Base-by-base conservation (phyloP, 2,113 vertebrate genomes). In the Panthera tigris region DNA sequence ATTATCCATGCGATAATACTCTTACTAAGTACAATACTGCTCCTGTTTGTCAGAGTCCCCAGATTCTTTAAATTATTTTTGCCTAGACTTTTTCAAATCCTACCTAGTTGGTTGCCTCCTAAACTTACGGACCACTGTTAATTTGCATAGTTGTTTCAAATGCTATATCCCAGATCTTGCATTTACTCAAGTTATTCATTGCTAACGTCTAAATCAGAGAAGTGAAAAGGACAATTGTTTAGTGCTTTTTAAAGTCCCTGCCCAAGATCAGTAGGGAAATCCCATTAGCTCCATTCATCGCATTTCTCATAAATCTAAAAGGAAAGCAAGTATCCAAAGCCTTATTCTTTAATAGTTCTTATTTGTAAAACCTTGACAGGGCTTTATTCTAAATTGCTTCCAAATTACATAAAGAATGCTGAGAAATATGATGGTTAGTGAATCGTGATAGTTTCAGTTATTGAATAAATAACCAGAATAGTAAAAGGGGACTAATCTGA, bases 261-360 rank as follows among this genome's bases (percentile, higher is more conserved):
- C 97, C 92, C 96, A 97, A 91, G 96, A 98, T 98, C 97, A 97
- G 98, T 97, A 96, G 97, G 96, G 97, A 99, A 99, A 98, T 98
- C 97, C 91, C 94, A 82, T 98, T 98, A 98, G 87, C 96, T 97
- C 97, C 96, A 98, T 98, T 98, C 97, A 97, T 73, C 36, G 79
- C 96, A 94, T 96, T 85, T 97, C 97, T 97, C 97, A 98, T 97
- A 97, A 98, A 98, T 96, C 91, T 98, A 96, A 98, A 98, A 91
- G 93, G 89, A 98, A 96, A 98, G 97, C 96, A 95, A 91, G 97
- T 97, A 97, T 97, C 91, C 93, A 97, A 98, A 98, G 98, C 97
- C 97, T 98, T 98, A 79, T 84, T 97, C 94, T 98, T 97, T 96
- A 97, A 97, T 97, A 96, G 97, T 96, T 97, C 97, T 96, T 96